These are phyloP conservation scores for Chaetorhynchus papuensis DNA, from an alignment of 2,113 vertebrate species.

Conservation along the genomic window DNA sequence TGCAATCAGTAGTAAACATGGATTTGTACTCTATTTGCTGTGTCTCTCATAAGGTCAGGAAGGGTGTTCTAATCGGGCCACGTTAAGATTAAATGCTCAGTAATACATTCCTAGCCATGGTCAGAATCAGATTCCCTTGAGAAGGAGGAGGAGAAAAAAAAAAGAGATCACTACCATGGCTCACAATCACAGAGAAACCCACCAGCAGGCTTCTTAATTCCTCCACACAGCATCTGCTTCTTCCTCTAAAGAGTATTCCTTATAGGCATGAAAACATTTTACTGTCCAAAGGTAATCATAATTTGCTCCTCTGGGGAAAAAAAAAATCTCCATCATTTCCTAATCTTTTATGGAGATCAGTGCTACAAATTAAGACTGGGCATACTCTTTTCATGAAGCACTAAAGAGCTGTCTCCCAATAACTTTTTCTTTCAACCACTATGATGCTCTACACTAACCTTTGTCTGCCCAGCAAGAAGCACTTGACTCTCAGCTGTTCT, in stretches of 20 bases:
- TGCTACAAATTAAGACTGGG: not conserved
- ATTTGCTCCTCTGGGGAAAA: not conserved
- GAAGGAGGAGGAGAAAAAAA: not conserved
- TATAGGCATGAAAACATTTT: not conserved
- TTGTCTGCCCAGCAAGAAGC: not conserved
- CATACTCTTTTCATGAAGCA: not conserved
- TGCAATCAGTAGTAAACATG: not conserved
- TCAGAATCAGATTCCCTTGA: not conserved
- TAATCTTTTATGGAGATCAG: not conserved
- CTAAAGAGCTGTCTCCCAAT: not conserved
- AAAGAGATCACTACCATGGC: not conserved
- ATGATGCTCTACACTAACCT: not conserved
- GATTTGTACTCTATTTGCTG: not conserved
- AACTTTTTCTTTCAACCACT: not conserved
- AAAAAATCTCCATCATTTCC: not conserved
- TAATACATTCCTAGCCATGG: not conserved
- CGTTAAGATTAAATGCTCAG: not conserved
- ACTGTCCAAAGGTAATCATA: not conserved
- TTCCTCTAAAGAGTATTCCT: not conserved
- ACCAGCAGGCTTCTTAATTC: not conserved
- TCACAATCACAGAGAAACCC: not conserved
- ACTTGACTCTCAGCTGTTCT: not conserved
- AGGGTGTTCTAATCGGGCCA: not conserved
- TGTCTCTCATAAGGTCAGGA: not conserved
- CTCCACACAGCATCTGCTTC: not conserved